These are phyloP conservation scores for Hydropsyche betteni DNA, from an alignment of 2,888 invertebrate genomes.

Conservation along the genomic window DNA sequence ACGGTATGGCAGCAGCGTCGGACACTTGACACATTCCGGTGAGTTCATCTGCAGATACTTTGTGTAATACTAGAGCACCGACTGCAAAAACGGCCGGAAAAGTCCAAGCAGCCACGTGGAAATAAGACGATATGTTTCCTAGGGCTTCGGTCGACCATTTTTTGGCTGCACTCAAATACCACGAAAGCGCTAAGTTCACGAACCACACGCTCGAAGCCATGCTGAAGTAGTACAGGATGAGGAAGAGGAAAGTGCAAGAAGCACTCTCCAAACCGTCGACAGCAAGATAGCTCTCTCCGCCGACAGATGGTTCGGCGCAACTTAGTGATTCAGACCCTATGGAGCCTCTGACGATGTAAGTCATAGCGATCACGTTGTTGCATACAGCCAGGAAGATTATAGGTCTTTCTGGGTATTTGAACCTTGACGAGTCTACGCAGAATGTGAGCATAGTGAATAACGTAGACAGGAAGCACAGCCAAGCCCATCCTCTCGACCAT, in stretches of 20 bases:
- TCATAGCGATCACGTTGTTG: conserved; percentile 81
- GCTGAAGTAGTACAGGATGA: conserved; percentile 80
- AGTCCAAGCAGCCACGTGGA: conserved; percentile 90
- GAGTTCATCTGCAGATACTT: conserved; percentile 81
- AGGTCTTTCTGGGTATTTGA: conserved; percentile 92
- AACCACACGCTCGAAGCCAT: conserved; percentile 87
- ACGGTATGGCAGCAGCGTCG: conserved; percentile 68
- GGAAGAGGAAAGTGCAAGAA: conserved; percentile 78
- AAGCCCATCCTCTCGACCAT: conserved; percentile 81
- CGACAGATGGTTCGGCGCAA: conserved; percentile 59
- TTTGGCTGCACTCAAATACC: conserved; percentile 89
- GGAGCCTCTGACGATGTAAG: conserved; percentile 76
- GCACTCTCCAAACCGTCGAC: conserved; percentile 64
- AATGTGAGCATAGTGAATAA: conserved; percentile 87
- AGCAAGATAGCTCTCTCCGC: conserved; percentile 58
- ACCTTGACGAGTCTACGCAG: conserved; percentile 87
- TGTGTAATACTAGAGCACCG: conserved; percentile 79
- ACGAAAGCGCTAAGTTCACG: conserved; percentile 86
- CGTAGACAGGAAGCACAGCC: conserved; percentile 82
- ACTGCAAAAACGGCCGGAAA: conserved; percentile 87
- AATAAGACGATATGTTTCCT: conserved; percentile 84
- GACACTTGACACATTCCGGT: conserved; percentile 85
- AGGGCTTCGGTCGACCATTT: conserved; percentile 95
- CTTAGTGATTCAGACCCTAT: conserved; percentile 58
- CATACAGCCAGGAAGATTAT: conserved; percentile 90